Evolutionary conservation across 2,113 vertebrate species (phyloP), one percentile per base, ranked within the genome.

Genomic region (Chlamydotis undulata): DNA sequence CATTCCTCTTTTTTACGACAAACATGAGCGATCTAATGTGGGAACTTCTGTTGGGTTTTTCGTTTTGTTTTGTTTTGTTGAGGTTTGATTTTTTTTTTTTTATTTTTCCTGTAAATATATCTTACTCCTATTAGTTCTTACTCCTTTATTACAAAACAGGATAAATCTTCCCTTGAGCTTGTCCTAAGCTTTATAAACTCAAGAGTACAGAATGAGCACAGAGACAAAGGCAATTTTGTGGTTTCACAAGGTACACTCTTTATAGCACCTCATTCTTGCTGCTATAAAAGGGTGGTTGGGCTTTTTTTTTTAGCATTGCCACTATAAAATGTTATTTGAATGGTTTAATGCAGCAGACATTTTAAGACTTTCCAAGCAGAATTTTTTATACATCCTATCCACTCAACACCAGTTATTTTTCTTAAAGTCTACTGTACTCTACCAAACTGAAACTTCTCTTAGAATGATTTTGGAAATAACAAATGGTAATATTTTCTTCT

Each of bases 11-110:
- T 76, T 49, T 37, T 5, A 24, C 11, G 14, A 22, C 59, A 64
- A 71, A 55, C 9, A 24, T 17, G 0, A 83, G 17, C 60, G 2
- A 4, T 28, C 2, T 61, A 13, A 37, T 47, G 31, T n/a, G 28
- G 6, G 2, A 11, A 5, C 33, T 9, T 13, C 15, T 37, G 10
- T 23, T 18, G 2, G n/a, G 60, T 15, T 37, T 47, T 29, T 9
- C 31, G 1, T 5, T 67, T 80, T 37, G 4, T 5, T 89, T 79
- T 76, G 4, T 47, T 90, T 4, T 61, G 3, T 16, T 77, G 10
- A 2, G 8, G 0, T 6, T 68, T 45, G 31, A 4, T 19, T 59
- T 8, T 19, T 19, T 19, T 19, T 4, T 18, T 33, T 29, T 12
- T 3, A 10, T 12, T 35, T 18, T 49, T 14, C 14, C 23, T 1